phyloP scores from a whole-genome alignment of 2,113 vertebrate genomes.

The Microtus oregoni region DNA sequence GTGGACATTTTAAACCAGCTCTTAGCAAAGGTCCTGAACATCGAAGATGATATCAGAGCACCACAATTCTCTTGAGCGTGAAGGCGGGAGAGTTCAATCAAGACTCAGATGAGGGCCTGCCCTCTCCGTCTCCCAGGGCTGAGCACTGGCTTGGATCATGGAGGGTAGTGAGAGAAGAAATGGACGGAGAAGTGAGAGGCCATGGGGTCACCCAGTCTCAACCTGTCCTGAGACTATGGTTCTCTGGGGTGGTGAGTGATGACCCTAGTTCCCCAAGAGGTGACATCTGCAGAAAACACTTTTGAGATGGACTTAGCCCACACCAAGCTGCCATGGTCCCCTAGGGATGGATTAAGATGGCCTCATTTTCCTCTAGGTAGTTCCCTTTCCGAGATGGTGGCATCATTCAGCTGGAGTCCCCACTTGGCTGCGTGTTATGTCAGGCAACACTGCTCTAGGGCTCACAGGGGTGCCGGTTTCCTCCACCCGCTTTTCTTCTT shows the following conservation, averaged over 20 bases:
- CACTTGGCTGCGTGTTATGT: constrained; percentile 80
- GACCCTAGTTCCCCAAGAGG: not conserved
- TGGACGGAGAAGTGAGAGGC: not conserved
- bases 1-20: not conserved
- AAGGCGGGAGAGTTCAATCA: not conserved
- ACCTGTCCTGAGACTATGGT: not conserved
- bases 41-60: not conserved
- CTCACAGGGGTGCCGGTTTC: constrained; percentile 70
- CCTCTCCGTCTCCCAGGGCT: not conserved
- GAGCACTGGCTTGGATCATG: not conserved
- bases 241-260: rapidly evolving
- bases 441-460: constrained; percentile 43
- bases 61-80: not conserved
- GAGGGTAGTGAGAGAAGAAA: not conserved
- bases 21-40: not conserved
- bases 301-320: no score
- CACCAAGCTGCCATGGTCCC: not conserved
- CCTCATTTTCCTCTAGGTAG: constrained; percentile 77
- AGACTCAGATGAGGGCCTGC: not conserved
- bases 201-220: not conserved
- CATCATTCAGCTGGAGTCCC: constrained; percentile 70
- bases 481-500: constrained; percentile 76
- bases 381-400: constrained; percentile 76
- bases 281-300: not conserved
- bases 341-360: not conserved